Base-by-base conservation (phyloP, 1,140 invertebrate species). In the Branchinecta lynchi region DNA sequence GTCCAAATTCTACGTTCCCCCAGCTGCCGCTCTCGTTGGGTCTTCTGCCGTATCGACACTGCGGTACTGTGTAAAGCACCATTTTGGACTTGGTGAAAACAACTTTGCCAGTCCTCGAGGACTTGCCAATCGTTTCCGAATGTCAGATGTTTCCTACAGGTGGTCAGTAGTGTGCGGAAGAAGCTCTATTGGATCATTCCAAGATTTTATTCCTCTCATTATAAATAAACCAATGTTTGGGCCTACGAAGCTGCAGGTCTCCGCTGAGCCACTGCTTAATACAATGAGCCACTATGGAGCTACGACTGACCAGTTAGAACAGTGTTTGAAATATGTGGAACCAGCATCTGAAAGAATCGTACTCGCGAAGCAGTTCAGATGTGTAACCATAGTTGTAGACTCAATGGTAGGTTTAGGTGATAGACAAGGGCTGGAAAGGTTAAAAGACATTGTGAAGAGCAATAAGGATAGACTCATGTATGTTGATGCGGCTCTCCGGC, bases 251-350 rank as follows among this genome's bases (percentile, higher is more conserved):
- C 17, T 60, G 17, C 12, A 15, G 17, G 17, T 60, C 12, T 60
- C 51, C 12, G 51, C 51, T 60, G 51, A 60, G 17, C 51, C 51
- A 60, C 51, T 60, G 51, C 51, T 12, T 15, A 20, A 12, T 15
- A 60, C 6, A 1, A 60, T 60, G 51, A 12, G 12, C 12, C 51
- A 60, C 17, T 60, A 15, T 6, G 51, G 51, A 12, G 51, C 51
- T 60, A 60, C 51, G 12, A 20, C 51, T 60, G 51, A 60, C 12
- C 51, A 60, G 51, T 60, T 60, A 20, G 51, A 60, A 60, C 51
- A 60, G 17, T 12, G 12, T 12, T 60, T 60, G 51, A 60, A 60
- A 60, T 12, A 15, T 60, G 51, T 15, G 12, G 17, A 60, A 20
- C 12, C 51, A 60, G 51, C 32, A 5, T 32, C 32, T 32, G 32